Base-by-base conservation (phyloP, 1,140 invertebrate genomes). In the Bilobella aurantiaca region DNA sequence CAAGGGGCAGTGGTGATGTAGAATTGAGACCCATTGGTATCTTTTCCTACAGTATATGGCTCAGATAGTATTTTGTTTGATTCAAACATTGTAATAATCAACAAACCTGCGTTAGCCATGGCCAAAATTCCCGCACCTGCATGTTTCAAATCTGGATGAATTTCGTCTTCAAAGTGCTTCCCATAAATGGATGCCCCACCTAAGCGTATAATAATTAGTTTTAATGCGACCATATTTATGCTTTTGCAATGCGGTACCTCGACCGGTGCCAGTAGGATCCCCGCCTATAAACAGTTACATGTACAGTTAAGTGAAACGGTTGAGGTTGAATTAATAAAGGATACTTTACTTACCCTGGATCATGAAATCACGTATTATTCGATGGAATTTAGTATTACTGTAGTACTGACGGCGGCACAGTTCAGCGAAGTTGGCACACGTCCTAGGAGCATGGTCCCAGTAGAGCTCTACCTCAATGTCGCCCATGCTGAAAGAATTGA, bases 11-110 rank as follows among this genome's bases (percentile, higher is more conserved):
- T 78, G 0, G 95, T 98, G 27, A 99, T 93, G 74, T 98, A 99
- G 82, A 99, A 99, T 76, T 99, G 96, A 53, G 93, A 96, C 27
- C 95, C 95, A 80, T 99, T 99, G 21, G 91, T 91, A 75, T 98
- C 86, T 1, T 93, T 93, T 0, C 96, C 96, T 62, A 91, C 2
- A 68, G 29, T 12, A 62, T 14, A 62, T n/a, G n/a, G n/a, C n/a
- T n/a, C n/a, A n/a, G n/a, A n/a, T n/a, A n/a, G n/a, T n/a, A n/a
- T n/a, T n/a, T n/a, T n/a, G n/a, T n/a, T n/a, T n/a, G n/a, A n/a
- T n/a, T n/a, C n/a, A n/a, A n/a, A n/a, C n/a, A n/a, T n/a, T n/a
- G n/a, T n/a, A n/a, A n/a, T n/a, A 1, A 28, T 23, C 1, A 28
- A 27, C 58, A 14, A 68, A 63, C 62, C 60, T 62, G 64, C 58